phyloP scores from a whole-genome alignment of 2,113 vertebrate genomes.

The Protomyctophum bolini region DNA sequence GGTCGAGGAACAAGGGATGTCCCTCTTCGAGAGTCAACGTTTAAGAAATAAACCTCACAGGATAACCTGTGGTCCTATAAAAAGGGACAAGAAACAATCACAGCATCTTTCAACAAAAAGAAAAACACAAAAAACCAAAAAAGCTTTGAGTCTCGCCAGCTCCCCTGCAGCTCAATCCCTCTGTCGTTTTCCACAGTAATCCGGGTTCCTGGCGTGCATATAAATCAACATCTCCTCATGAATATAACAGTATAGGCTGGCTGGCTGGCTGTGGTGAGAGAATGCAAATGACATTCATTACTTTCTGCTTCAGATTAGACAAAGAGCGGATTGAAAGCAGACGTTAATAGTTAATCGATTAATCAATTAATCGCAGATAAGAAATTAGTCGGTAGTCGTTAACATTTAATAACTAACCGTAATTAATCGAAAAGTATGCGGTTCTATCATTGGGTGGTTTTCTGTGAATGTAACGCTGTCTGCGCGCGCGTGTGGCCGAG shows the following conservation, averaged over 20 bases:
- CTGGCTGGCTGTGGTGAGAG: not conserved
- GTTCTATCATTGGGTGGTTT: too few species aligned
- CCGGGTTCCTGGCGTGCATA: not conserved
- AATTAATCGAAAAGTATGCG: too few species aligned
- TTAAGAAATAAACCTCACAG: constrained; percentile 19
- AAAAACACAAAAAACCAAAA: not conserved
- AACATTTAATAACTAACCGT: too few species aligned
- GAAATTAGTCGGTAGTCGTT: too few species aligned
- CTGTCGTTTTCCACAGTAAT: constrained; percentile 10
- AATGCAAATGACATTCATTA: constrained; percentile 4
- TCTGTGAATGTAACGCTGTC: too few species aligned
- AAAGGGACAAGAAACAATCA: not conserved
- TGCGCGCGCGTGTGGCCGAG: too few species aligned
- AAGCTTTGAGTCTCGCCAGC: constrained; percentile 2
- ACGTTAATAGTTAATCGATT: not conserved
- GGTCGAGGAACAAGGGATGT: constrained; percentile 5
- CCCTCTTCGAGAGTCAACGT: not conserved
- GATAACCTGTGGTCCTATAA: not conserved
- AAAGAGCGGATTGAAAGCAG: not conserved
- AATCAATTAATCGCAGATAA: too few species aligned
- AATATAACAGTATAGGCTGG: constrained; percentile 10
- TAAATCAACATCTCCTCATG: constrained; percentile 38
- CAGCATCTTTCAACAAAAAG: not conserved
- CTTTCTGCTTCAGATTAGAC: not conserved
- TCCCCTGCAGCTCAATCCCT: constrained; percentile 1